Conservation (phyloP, 2,797 vertebrate genomes). For the Clarias laeviceps region DNA sequence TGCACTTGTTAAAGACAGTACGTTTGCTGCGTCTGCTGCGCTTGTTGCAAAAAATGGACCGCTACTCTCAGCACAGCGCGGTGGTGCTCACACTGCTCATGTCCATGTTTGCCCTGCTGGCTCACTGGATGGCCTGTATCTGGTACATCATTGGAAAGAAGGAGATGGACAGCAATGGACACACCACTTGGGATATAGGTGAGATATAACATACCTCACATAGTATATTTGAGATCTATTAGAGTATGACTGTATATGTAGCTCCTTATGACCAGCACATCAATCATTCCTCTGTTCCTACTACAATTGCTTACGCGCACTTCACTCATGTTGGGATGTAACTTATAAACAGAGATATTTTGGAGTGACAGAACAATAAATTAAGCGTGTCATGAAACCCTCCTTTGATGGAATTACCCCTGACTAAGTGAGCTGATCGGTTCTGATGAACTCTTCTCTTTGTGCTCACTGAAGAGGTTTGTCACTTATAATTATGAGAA, state of each 20-base stretch:
- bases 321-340: not conserved
- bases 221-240: not conserved
- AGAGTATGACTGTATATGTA: not conserved
- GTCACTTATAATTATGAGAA: not conserved
- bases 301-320: not conserved
- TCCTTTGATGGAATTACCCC: not conserved
- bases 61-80: conserved; percentile 96
- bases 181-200: conserved; percentile 94
- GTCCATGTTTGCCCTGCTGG: conserved; percentile 97
- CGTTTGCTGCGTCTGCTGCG: conserved; percentile 90
- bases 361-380: not conserved
- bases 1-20: conserved; percentile 94
- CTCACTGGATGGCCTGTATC: conserved; percentile 99
- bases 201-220: conserved; percentile 59
- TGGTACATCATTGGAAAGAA: conserved; percentile 98
- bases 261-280: not conserved
- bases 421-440: not conserved
- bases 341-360: not conserved
- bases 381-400: not conserved
- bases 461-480: conserved; percentile 4
- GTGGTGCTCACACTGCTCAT: conserved; percentile 95
- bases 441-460: not conserved
- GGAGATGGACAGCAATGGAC: conserved; percentile 92
- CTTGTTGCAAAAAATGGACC: conserved; percentile 95
- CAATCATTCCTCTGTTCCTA: not conserved